Conservation (phyloP, 2,113 vertebrate species). For the Amia ocellicauda region DNA sequence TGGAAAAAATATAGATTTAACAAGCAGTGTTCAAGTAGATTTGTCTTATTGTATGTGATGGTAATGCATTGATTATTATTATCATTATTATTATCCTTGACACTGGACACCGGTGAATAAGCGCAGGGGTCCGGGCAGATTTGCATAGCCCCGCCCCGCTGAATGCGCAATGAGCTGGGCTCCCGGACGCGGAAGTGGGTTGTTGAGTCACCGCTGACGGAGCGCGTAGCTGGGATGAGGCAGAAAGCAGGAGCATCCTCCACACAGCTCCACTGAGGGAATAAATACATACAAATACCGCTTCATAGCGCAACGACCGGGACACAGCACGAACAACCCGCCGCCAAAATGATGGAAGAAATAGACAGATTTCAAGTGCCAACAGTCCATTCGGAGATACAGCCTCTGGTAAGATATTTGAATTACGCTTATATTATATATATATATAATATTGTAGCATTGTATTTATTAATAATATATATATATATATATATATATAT, state of each 20-base stretch:
- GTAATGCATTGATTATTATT: too few relatives aligned
- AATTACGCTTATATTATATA: too few relatives aligned
- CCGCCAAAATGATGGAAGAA: constrained; percentile 92
- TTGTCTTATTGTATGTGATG: too few relatives aligned
- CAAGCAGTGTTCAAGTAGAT: too few relatives aligned
- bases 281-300: constrained; percentile 17
- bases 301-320: constrained; percentile 14
- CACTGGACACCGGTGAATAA: too few relatives aligned
- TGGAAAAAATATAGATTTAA: too few relatives aligned
- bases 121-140: not conserved
- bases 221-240: constrained; percentile 60
- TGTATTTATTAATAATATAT: too few relatives aligned
- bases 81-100: too few relatives aligned
- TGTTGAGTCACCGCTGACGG: constrained; percentile 19
- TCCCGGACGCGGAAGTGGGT: constrained; percentile 29
- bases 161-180: not conserved
- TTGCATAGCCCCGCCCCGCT: not conserved
- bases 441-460: too few relatives aligned
- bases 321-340: constrained; percentile 24
- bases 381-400: constrained; percentile 88
- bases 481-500: too few relatives aligned
- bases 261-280: too few relatives aligned
- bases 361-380: constrained; percentile 95
- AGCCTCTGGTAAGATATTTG: constrained; percentile 78
- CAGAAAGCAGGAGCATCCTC: constrained; percentile 40